phyloP scores from a whole-genome alignment of 2,797 vertebrate genomes.

The Setipinna tenuifilis region DNA sequence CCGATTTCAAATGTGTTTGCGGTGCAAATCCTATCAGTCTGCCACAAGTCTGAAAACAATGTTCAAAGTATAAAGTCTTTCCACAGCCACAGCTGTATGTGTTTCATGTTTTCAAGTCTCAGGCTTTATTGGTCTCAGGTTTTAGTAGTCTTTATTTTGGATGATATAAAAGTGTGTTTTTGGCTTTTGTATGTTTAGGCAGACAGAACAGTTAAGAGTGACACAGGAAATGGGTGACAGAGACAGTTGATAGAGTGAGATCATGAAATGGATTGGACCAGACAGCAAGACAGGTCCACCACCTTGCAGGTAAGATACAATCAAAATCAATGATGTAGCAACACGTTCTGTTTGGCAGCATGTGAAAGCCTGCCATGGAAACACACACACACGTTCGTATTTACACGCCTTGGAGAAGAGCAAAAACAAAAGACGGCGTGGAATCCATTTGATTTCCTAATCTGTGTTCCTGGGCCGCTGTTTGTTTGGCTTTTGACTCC shows the following conservation, averaged over 20 bases:
- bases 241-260: too few relatives aligned
- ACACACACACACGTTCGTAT: neutral
- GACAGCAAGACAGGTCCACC: neutral
- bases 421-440: neutral
- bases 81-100: neutral
- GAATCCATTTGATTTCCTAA: neutral
- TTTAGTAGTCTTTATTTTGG: too few relatives aligned
- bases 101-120: too few relatives aligned
- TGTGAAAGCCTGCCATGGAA: neutral
- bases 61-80: neutral
- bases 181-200: too few relatives aligned
- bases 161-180: too few relatives aligned
- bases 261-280: too few relatives aligned
- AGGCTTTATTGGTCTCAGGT: too few relatives aligned
- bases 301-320: neutral
- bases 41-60: neutral
- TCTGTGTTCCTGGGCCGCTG: neutral
- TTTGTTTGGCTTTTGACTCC: conserved; percentile 14
- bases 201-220: too few relatives aligned
- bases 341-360: neutral
- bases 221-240: too few relatives aligned
- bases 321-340: neutral
- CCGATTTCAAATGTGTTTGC: neutral
- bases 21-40: neutral
- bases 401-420: neutral